phyloP scores from a whole-genome alignment of 2,888 invertebrate genomes.

The Synanthedon andrenaeformis region DNA sequence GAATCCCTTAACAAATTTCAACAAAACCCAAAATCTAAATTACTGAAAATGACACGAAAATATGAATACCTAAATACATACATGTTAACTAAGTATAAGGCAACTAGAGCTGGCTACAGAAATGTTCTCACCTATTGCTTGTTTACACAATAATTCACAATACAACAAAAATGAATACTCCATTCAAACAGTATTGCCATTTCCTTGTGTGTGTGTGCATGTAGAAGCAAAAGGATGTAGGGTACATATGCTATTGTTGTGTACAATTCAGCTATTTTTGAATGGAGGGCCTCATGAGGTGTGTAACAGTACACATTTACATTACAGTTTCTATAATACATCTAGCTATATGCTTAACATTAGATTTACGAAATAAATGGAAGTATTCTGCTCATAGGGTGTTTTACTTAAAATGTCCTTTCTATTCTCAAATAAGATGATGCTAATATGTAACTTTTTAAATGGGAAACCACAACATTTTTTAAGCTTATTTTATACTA shows the following conservation, averaged over 20 bases:
- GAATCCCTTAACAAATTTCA: no score
- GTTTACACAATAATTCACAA: not conserved
- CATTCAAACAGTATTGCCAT: not conserved
- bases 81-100: not conserved
- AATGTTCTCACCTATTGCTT: not conserved
- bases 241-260: constrained; percentile 3
- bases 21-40: no score
- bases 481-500: no score
- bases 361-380: no score
- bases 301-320: not conserved
- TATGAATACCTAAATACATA: not conserved
- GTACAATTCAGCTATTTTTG: constrained; percentile 4
- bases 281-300: constrained; percentile 6
- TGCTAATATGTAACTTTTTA: no score
- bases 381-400: no score
- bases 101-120: not conserved
- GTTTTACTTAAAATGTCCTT: no score
- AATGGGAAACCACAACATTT: no score
- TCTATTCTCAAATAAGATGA: no score
- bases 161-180: not conserved
- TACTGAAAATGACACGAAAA: no score
- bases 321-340: no score
- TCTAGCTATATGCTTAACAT: no score
- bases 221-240: not conserved
- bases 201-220: not conserved